Percentiles rank a stretch among this genome's conserved stretches.
phyloP scores from a whole-genome alignment of 2,888 invertebrate genomes.

The Mycogona germanica region DNA sequence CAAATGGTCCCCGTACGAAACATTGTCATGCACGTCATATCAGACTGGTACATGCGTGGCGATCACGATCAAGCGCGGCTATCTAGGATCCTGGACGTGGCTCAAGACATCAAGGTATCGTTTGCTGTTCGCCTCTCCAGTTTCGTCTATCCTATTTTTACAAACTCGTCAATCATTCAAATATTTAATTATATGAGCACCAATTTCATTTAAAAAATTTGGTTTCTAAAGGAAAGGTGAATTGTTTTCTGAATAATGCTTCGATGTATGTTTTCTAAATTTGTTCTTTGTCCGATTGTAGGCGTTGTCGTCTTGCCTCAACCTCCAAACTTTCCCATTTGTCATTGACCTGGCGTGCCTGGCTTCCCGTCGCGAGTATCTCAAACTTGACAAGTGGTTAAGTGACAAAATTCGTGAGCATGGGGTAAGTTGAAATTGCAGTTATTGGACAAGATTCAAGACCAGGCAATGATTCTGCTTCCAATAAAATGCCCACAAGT shows the following conservation, averaged over 20 bases:
- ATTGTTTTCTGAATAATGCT: too few species aligned
- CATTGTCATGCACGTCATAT: conserved; percentile 91
- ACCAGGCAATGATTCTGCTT: too few species aligned
- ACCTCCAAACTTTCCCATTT: conserved; percentile 85
- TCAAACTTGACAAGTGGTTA: conserved; percentile 97
- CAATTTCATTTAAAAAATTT: conserved; percentile 5
- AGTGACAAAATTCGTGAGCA: conserved; percentile 94
- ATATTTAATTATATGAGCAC: too few species aligned
- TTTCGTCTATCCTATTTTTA: too few species aligned
- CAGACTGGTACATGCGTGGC: conserved; percentile 86
- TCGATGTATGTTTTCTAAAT: neutral
- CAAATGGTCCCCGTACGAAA: conserved; percentile 52
- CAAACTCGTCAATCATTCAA: too few species aligned
- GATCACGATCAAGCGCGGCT: conserved; percentile 89
- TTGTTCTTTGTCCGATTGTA: conserved; percentile 39
- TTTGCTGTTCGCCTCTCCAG: too few species aligned
- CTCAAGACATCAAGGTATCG: conserved; percentile 63
- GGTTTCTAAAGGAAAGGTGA: too few species aligned
- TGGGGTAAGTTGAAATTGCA: conserved; percentile 66
- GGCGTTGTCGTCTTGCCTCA: conserved; percentile 79
- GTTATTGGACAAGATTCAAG: too few species aligned
- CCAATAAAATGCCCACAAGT: too few species aligned
- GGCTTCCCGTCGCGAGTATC: conserved; percentile 89
- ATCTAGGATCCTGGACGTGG: conserved; percentile 89
- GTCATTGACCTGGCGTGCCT: conserved; percentile 96